These are phyloP conservation scores for Cassiopea xamachana DNA, from an alignment of 30 jellyfish, hydroid and myxozoan genomes.

Conservation along the genomic window DNA sequence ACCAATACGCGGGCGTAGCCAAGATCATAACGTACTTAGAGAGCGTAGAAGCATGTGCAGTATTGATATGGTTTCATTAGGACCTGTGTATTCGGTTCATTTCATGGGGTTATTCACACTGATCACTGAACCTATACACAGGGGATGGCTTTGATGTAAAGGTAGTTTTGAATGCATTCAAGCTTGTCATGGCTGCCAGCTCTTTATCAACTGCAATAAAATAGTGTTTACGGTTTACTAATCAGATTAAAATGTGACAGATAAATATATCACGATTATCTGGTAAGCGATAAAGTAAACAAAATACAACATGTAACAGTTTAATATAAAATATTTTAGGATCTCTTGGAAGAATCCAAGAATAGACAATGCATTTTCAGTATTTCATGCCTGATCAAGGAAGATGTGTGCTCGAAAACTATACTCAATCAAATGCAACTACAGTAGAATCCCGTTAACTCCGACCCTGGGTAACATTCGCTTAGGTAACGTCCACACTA, in stretches of 20 bases:
- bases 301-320: neutral
- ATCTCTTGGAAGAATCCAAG: too few relatives aligned
- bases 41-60: constrained; percentile 21
- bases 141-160: neutral
- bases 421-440: too few relatives aligned
- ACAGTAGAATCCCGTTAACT: too few relatives aligned
- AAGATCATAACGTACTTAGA: constrained; percentile 36
- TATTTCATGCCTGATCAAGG: too few relatives aligned
- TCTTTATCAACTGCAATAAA: neutral
- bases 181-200: neutral
- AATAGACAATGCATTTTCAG: too few relatives aligned
- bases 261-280: neutral
- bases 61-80: neutral
- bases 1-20: constrained; percentile 31
- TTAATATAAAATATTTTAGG: too few relatives aligned
- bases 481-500: too few relatives aligned
- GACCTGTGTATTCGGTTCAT: constrained; percentile 1
- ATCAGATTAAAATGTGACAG: neutral
- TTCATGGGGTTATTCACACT: neutral
- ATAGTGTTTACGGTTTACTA: neutral
- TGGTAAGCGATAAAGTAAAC: neutral
- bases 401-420: too few relatives aligned
- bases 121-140: constrained; percentile 23
- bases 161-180: neutral
- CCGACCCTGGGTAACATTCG: too few relatives aligned